Percentiles rank a stretch among this genome's conserved stretches.
These are phyloP conservation scores for Choloepus hoffmanni DNA, from an alignment of 2,113 vertebrate genomes.

Conservation along the genomic window DNA sequence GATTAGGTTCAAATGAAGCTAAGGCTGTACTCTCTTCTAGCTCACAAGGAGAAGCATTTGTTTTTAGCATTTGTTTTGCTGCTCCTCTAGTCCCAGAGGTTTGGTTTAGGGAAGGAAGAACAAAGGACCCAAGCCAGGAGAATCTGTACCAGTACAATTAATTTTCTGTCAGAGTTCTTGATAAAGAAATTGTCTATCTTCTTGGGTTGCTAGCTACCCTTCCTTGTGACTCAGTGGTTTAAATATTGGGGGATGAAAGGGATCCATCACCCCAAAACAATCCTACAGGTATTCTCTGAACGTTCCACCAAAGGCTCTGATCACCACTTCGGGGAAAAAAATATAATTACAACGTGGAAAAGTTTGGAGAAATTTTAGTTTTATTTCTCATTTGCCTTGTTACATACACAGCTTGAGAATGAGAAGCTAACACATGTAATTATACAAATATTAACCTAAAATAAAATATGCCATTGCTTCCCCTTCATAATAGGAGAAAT, in stretches of 20 bases:
- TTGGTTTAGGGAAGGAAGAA: too few relatives aligned
- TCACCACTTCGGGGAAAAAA: neutral
- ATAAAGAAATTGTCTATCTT: neutral
- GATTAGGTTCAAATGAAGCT: neutral
- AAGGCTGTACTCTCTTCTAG: neutral
- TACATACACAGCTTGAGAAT: neutral
- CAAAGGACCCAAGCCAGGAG: neutral
- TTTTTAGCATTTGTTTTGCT: neutral
- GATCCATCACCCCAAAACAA: neutral
- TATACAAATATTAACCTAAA: neutral
- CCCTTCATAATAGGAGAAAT: neutral
- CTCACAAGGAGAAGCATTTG: neutral
- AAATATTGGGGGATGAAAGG: neutral
- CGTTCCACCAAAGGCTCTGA: neutral
- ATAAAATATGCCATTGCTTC: fast-evolving
- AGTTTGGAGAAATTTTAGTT: neutral
- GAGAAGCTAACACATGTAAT: neutral
- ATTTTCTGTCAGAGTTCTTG: neutral
- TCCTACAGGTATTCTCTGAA: fast-evolving
- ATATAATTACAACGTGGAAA: neutral
- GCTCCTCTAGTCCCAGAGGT: neutral
- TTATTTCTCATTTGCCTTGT: neutral
- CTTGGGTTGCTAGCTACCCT: too few relatives aligned
- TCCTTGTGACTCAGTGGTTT: neutral
- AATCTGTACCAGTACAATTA: neutral